A percentile compares a stretch with the other conserved stretches of the same genome.
Conservation (phyloP, 2,888 invertebrate species). For the Tipula vernalis region DNA sequence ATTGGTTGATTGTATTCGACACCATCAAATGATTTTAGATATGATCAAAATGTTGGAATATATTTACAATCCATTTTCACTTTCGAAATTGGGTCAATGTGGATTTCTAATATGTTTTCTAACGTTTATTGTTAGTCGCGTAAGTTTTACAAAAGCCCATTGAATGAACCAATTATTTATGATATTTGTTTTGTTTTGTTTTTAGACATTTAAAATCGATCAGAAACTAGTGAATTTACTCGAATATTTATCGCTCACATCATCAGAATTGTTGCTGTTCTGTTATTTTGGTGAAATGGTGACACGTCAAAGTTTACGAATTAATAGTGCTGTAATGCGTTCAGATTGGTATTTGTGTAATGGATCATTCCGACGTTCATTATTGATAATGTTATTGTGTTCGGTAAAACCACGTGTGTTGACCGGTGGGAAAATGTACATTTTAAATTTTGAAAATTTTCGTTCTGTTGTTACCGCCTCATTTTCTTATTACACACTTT, state of each 20-base stretch:
- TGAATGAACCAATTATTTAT: too few species aligned
- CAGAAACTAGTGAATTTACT: slow-evolving; percentile 21
- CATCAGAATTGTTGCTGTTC: slow-evolving; percentile 27
- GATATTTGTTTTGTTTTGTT: not conserved
- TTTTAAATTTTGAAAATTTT: slow-evolving; percentile 25
- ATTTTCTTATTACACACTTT: slow-evolving; percentile 10
- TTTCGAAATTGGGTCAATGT: slow-evolving; percentile 27
- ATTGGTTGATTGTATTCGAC: slow-evolving; percentile 24
- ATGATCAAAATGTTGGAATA: slow-evolving; percentile 25
- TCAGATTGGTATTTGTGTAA: slow-evolving; percentile 26
- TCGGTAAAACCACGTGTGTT: slow-evolving; percentile 21
- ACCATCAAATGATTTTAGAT: slow-evolving; percentile 27
- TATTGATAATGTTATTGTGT: slow-evolving; percentile 24
- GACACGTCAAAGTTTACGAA: slow-evolving; percentile 22
- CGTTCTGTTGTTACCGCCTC: not conserved
- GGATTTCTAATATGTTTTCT: slow-evolving; percentile 28
- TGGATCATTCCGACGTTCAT: slow-evolving; percentile 21
- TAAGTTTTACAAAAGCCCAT: slow-evolving; percentile 15
- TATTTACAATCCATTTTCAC: slow-evolving; percentile 28
- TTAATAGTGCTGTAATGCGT: slow-evolving; percentile 26
- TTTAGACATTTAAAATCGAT: slow-evolving; percentile 12
- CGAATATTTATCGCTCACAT: slow-evolving; percentile 25
- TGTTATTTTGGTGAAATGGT: slow-evolving; percentile 27
- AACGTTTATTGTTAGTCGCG: slow-evolving; percentile 29
- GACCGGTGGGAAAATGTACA: slow-evolving; percentile 27